These are phyloP conservation scores for Idaea aversata DNA, from an alignment of 2,888 invertebrate genomes.

Conservation along the genomic window DNA sequence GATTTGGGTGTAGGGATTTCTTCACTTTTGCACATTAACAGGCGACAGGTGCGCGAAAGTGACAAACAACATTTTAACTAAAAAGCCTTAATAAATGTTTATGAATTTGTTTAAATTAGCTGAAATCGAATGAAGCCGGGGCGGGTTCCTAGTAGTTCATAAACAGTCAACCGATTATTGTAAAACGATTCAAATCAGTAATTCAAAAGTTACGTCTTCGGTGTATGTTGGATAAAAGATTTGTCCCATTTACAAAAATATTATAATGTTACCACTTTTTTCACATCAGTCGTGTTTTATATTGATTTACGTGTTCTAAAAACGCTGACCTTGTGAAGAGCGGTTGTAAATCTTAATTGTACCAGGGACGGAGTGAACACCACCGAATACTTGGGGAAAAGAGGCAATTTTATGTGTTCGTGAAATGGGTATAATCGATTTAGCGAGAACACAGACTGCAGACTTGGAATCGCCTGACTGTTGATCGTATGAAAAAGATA, in stretches of 20 bases:
- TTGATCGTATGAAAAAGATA: neutral
- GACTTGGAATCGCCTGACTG: neutral
- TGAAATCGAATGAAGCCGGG: no score
- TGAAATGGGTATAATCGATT: neutral
- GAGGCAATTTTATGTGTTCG: neutral
- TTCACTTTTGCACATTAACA: no score
- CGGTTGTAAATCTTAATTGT: neutral
- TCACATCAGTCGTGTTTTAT: neutral
- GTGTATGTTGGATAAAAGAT: no score
- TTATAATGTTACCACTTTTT: neutral
- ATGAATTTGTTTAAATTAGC: no score
- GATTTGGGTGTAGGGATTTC: no score
- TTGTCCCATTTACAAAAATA: conserved; percentile 12
- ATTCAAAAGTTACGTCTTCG: no score
- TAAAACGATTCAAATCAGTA: no score
- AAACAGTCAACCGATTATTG: no score
- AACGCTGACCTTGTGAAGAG: neutral
- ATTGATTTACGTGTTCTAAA: conserved; percentile 1
- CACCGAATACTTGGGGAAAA: neutral
- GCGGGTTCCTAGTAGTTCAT: no score
- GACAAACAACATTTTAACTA: no score
- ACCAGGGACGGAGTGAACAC: neutral
- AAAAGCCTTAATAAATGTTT: no score
- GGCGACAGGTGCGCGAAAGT: no score
- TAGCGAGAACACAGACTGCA: neutral